Evolutionary conservation across 2,113 vertebrate species (phyloP), one percentile per base, ranked within the genome.

Genomic region (Chaenocephalus aceratus): DNA sequence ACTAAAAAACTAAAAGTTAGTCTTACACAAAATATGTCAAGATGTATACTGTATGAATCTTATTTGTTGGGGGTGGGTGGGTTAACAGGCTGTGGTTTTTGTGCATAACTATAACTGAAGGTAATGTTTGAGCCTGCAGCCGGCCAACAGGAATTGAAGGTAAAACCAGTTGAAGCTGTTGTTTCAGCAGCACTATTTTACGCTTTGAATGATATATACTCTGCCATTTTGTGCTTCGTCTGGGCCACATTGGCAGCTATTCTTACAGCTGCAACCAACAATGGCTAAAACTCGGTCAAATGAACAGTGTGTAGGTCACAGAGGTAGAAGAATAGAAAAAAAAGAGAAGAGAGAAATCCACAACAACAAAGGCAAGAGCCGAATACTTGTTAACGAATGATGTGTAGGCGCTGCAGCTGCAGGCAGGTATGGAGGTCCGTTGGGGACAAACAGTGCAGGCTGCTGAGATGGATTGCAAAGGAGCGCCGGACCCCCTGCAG

Each of bases 311-410:
- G 67, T 80, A 86, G 92, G 91, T 92, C 87, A 90, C 21, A 23
- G 83, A 85, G 64, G 87, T 68, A 72, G 70, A 63, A 64, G 52
- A 69, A 67, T 75, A 79, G 18, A 66, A 63, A 23, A 85, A 80
- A 71, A 65, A 59, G 41, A 79, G 51, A 84, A 54, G 63, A 59
- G 64, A 88, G 79, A 91, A 84, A 86, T 79, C 65, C 80, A 90
- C 70, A 79, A 87, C 88, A 90, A 88, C 85, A 94, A 90, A 93
- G 86, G 86, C 66, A 9, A 80, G 63, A 91, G 85, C 67, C 51
- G 82, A 91, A 87, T 81, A 90, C 90, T 87, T 88, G 88, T 92
- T 95, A 94, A 88, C 83, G 86, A 92, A 93, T 93, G 91, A 94
- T 93, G 92, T 92, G 93, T 94, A 87, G 93, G 92, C 87, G 90